phyloP scores from a whole-genome alignment of 2,113 vertebrate species.

The Hemibagrus wyckioides region DNA sequence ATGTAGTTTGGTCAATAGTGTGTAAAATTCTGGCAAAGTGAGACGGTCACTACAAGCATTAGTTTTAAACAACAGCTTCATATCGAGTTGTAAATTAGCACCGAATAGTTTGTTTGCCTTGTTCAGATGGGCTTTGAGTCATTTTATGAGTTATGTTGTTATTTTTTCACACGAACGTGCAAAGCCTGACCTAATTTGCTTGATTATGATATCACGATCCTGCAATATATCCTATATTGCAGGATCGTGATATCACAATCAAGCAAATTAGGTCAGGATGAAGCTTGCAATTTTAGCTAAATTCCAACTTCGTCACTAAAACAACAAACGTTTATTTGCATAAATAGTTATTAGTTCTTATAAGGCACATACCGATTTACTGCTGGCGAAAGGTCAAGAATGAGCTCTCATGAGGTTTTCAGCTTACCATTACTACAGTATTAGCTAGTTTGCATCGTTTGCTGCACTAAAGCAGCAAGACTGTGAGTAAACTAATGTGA shows the following conservation, averaged over 20 bases:
- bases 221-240: no score
- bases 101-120: neutral
- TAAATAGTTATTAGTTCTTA: neutral
- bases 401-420: neutral
- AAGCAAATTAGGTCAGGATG: neutral
- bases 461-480: no score
- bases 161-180: neutral
- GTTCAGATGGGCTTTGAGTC: neutral
- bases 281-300: neutral
- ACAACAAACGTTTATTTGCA: neutral
- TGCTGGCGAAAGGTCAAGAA: neutral
- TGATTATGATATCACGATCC: no score
- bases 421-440: neutral
- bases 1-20: neutral
- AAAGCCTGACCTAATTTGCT: neutral
- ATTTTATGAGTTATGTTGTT: neutral
- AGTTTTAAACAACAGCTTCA: constrained; percentile 50
- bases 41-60: constrained; percentile 34
- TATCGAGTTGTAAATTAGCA: neutral
- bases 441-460: neutral
- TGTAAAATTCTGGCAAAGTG: neutral
- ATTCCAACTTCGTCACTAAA: neutral
- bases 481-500: neutral
- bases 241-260: neutral
- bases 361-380: neutral